Conservation (phyloP, 2,113 vertebrate genomes). For the Scytalopus superciliaris region DNA sequence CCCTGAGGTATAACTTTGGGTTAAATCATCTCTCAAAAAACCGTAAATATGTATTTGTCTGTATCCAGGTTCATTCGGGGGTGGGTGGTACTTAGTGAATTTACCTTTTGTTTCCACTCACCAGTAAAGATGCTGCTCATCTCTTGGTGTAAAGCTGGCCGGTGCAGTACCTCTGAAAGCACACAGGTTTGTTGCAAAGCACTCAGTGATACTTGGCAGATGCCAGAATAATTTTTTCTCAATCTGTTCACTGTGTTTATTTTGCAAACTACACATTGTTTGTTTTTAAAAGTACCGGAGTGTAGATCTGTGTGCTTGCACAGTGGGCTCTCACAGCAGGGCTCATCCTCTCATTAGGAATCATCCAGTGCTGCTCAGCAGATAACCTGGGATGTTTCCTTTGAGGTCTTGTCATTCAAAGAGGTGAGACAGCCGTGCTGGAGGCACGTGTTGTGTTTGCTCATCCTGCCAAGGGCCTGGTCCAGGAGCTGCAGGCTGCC, state of each 20-base stretch:
- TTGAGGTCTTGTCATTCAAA: background rate
- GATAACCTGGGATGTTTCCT: background rate
- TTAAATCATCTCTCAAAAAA: background rate
- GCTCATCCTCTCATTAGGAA: background rate
- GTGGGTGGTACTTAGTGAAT: background rate
- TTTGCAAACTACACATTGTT: background rate
- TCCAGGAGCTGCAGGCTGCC: background rate
- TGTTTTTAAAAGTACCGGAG: background rate
- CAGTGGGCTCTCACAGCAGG: background rate
- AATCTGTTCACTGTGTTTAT: background rate
- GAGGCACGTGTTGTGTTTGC: accelerated
- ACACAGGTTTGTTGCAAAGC: background rate
- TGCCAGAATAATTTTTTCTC: background rate
- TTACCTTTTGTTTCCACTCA: background rate
- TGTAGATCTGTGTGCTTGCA: background rate
- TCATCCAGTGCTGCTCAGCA: background rate
- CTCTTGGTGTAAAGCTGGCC: background rate
- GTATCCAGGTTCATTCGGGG: background rate
- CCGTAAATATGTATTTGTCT: accelerated
- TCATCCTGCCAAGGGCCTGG: background rate
- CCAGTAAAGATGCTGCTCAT: background rate
- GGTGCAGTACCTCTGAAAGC: background rate
- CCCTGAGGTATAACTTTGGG: background rate
- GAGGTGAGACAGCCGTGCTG: background rate
- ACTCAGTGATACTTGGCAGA: background rate